Evolutionary conservation across 2,113 vertebrate species (phyloP).

Genomic region (Engystomops pustulosus): DNA sequence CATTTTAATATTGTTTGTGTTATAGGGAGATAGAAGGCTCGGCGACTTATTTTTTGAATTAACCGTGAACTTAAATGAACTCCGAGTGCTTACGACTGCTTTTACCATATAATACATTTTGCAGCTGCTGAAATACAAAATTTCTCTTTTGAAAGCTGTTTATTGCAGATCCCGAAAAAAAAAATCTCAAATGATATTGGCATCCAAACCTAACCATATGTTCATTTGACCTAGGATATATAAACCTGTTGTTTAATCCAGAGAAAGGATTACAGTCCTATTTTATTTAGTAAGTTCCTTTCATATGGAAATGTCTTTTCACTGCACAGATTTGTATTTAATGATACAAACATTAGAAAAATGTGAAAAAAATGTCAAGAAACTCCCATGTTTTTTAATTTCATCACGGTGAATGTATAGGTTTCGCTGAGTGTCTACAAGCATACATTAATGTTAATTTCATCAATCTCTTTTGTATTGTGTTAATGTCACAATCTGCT

Average conservation of each 20-base stretch:
- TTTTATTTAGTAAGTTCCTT: constrained; percentile 75
- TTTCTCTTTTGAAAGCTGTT: constrained; percentile 72
- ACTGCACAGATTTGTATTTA: constrained; percentile 76
- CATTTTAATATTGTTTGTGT: constrained; percentile 60
- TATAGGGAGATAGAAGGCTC: constrained; percentile 57
- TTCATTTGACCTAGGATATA: constrained; percentile 77
- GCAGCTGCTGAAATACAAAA: constrained; percentile 75
- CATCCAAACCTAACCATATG: constrained; percentile 76
- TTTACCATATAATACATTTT: constrained; percentile 68
- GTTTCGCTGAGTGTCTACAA: constrained; percentile 76
- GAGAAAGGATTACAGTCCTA: constrained; percentile 75
- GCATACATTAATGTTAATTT: constrained; percentile 81
- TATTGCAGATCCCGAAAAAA: constrained; percentile 66
- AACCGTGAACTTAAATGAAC: constrained; percentile 73
- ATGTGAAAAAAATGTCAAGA: not conserved
- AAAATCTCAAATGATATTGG: constrained; percentile 68
- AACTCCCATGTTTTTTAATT: constrained; percentile 76
- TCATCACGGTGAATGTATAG: constrained; percentile 78
- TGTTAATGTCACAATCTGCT: constrained; percentile 85
- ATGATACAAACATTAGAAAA: constrained; percentile 71
- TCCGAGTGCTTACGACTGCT: constrained; percentile 64
- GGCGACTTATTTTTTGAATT: constrained; percentile 68
- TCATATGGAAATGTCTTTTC: constrained; percentile 84
- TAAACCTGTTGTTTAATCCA: constrained; percentile 80
- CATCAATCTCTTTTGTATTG: constrained; percentile 80